A percentile compares a stretch with the other conserved stretches of the same genome.
Conservation (phyloP, 2,888 invertebrate genomes). For the Agrotis segetum region DNA sequence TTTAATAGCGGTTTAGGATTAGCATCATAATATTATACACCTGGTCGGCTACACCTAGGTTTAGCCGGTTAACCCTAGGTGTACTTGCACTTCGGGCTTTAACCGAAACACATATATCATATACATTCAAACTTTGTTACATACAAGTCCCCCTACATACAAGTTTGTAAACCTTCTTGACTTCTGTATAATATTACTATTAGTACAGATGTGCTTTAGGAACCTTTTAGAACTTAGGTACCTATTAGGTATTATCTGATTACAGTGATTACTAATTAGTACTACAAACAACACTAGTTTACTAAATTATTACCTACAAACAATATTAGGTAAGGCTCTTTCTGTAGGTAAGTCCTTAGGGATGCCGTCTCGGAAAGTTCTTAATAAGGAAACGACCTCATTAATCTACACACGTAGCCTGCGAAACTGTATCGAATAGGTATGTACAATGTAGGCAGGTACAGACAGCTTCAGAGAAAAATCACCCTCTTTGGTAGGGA, state of each 20-base stretch:
- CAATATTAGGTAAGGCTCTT: conserved; percentile 29
- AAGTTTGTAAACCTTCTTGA: too few species aligned
- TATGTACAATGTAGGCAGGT: neutral
- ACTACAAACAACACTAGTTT: neutral
- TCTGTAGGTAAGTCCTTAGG: conserved; percentile 22
- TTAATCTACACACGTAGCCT: conserved; percentile 27
- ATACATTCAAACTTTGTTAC: too few species aligned
- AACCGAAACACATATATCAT: too few species aligned
- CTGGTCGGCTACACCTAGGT: too few species aligned
- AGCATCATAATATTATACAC: too few species aligned
- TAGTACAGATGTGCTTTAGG: neutral
- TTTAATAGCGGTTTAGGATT: neutral
- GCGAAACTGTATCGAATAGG: neutral
- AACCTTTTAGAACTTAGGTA: neutral
- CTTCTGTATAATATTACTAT: too few species aligned
- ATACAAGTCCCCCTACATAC: too few species aligned
- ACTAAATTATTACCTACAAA: conserved; percentile 23
- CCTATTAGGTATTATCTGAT: too few species aligned
- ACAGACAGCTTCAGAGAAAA: too few species aligned
- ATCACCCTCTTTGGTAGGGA: too few species aligned
- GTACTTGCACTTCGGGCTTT: too few species aligned
- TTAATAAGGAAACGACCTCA: conserved; percentile 55
- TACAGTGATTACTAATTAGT: neutral
- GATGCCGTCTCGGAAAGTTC: conserved; percentile 25
- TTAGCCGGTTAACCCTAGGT: too few species aligned